phyloP scores from a whole-genome alignment of 2,797 vertebrate species.

The Parotocinclus haroldoi region DNA sequence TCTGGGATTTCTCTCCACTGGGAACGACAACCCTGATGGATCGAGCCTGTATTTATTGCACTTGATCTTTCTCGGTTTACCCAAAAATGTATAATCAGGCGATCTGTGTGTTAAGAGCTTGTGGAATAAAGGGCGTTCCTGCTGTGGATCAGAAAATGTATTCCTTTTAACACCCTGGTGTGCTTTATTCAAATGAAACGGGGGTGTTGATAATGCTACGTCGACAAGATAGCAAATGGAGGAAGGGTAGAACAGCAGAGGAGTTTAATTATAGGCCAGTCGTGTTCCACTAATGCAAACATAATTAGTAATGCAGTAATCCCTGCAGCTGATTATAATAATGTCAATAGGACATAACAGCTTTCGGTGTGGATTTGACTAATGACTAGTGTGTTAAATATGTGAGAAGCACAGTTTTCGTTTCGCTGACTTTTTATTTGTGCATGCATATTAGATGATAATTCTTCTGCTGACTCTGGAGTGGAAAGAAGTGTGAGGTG shows the following conservation, averaged over 20 bases:
- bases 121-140: conserved; percentile 10
- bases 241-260: conserved; percentile 3
- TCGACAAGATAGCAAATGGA: conserved; percentile 26
- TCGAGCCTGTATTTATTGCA: conserved; percentile 24
- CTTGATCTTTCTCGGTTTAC: conserved; percentile 15
- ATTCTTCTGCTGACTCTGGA: conserved; percentile 9
- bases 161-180: conserved; percentile 27
- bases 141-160: conserved; percentile 22
- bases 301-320: conserved; percentile 28
- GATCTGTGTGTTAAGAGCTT: not conserved
- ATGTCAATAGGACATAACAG: conserved; percentile 4
- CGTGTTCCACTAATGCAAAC: conserved; percentile 33
- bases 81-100: conserved; percentile 8
- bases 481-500: not conserved
- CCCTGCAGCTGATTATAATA: conserved; percentile 9
- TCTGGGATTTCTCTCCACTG: conserved; percentile 18
- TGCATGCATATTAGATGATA: conserved; percentile 5
- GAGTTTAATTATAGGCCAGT: conserved; percentile 43
- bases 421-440: conserved; percentile 27
- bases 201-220: conserved; percentile 34
- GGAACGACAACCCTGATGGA: not conserved
- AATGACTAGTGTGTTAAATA: conserved; percentile 25
- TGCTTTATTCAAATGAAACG: conserved; percentile 32
- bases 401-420: conserved; percentile 15
- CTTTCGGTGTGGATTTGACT: conserved; percentile 22